phyloP scores from a whole-genome alignment of 1,140 invertebrate species.

The Calephelis nemesis region DNA sequence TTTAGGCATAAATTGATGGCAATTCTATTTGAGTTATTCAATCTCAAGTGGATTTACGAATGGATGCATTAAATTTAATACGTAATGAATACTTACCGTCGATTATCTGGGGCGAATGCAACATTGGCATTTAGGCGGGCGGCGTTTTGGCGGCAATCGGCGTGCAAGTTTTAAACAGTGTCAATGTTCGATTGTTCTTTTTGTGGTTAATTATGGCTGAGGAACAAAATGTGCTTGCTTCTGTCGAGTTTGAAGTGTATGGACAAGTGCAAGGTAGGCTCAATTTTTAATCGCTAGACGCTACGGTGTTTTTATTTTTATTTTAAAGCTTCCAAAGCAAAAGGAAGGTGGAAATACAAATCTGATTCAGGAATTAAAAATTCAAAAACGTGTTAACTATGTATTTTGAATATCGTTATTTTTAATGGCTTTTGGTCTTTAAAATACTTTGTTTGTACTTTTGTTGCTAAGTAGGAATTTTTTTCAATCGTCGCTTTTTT shows the following conservation, averaged over 20 bases:
- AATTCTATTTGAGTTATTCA: slow-evolving; percentile 20
- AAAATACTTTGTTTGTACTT: too few species aligned
- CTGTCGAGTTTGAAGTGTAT: slow-evolving; percentile 93
- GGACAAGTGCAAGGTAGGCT: slow-evolving; percentile 91
- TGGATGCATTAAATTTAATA: slow-evolving; percentile 18
- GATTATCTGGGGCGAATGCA: slow-evolving; percentile 36
- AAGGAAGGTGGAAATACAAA: too few species aligned
- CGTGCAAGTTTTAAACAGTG: slow-evolving; percentile 26
- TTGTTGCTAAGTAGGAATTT: too few species aligned
- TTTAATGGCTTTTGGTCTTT: too few species aligned
- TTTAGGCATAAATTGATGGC: neutral
- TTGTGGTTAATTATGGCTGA: slow-evolving; percentile 75
- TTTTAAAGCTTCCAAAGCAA: too few species aligned
- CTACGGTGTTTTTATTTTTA: too few species aligned
- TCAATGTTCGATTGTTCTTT: slow-evolving; percentile 26
- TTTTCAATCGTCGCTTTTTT: too few species aligned
- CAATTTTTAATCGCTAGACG: too few species aligned
- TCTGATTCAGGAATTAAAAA: too few species aligned
- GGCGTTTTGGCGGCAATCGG: slow-evolving; percentile 34
- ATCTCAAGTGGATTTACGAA: slow-evolving; percentile 19
- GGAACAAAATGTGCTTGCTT: slow-evolving; percentile 82
- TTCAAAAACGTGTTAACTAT: too few species aligned
- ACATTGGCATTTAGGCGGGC: slow-evolving; percentile 51
- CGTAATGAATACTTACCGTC: slow-evolving; percentile 13
- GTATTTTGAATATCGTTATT: too few species aligned